Percentiles rank a stretch among this genome's conserved stretches.
Evolutionary conservation across 2,888 invertebrate genomes (phyloP).

Genomic region (Deilephila porcellus): DNA sequence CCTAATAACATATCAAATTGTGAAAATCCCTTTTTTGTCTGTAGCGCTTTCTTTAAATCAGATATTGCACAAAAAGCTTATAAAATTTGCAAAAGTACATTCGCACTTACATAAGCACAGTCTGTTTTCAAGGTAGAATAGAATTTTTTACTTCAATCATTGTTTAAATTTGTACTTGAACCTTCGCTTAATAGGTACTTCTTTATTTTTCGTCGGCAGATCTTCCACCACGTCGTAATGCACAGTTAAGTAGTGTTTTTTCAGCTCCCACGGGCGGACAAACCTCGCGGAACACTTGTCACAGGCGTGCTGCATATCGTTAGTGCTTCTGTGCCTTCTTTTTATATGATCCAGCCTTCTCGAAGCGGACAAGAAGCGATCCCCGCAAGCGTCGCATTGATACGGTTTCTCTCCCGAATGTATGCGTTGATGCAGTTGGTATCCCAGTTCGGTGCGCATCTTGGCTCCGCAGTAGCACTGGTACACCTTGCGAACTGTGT

Average conservation of each 20-base stretch:
- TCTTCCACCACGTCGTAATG: constrained; percentile 54
- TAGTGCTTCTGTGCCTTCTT: constrained; percentile 60
- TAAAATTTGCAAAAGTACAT: no score
- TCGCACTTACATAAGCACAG: background rate
- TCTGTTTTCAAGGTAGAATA: background rate
- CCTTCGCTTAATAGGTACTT: constrained; percentile 13
- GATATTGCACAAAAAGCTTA: background rate
- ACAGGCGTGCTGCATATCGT: constrained; percentile 66
- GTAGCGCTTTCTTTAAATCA: background rate
- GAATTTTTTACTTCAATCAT: background rate
- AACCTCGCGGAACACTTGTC: constrained; percentile 67
- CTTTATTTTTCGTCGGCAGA: constrained; percentile 42
- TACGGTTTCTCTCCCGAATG: constrained; percentile 73
- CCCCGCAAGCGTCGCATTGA: constrained; percentile 66
- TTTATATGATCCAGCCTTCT: constrained; percentile 71
- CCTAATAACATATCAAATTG: no score
- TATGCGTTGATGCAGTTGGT: constrained; percentile 65
- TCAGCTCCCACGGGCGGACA: constrained; percentile 70
- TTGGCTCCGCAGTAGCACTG: constrained; percentile 69
- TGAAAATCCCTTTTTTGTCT: no score
- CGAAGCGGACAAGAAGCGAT: constrained; percentile 71
- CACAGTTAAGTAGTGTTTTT: constrained; percentile 63
- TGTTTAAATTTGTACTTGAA: constrained; percentile 19
- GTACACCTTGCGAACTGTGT: constrained; percentile 54
- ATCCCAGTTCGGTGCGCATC: constrained; percentile 64